Evolutionary conservation across 2,113 vertebrate species (phyloP), one percentile per base, ranked within the genome.

Genomic region (Boleophthalmus pectinirostris): DNA sequence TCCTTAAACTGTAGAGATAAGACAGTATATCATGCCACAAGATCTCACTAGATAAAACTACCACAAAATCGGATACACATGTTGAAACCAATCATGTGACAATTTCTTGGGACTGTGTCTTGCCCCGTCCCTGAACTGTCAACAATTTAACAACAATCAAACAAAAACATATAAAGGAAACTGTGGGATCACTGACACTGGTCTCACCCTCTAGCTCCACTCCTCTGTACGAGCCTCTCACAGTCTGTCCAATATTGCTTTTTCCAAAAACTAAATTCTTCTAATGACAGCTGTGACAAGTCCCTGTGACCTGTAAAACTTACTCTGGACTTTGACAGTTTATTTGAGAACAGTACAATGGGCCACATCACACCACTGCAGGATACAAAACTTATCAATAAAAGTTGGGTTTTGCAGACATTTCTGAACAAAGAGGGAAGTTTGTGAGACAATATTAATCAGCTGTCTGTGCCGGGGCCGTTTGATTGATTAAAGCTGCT

Each of bases 371-470:
- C 57, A 20, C 60, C 63, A 49, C 24, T 18, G 51, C 33, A 21
- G 33, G 45, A 72, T 67, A 71, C 23, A 43, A 9, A 24, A 43
- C 57, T 69, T 51, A 78, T 74, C 49, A 23, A 65, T 66, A 66
- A 45, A 64, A 69, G 74, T 43, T 5, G 46, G 29, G 63, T 49
- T 73, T 51, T 57, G 51, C 25, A 69, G 57, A 68, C 58, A 24
- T 51, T 73, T 49, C 35, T 23, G 74, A 35, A 61, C 35, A 35
- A 66, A 65, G 24, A 43, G 7, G 75, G 56, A 12, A 33, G 73
- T 76, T 60, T 71, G 25, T 25, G 72, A 68, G 74, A 69, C 23
- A 13, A 82, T 81, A 80, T 69, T 78, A 82, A 87, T 84, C 75
- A 72, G 69, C 65, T 77, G 74, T 77, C 47, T 78, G 69, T 72